Conservation (phyloP, 64 coral and sea anemone species). For the Actinia equina region DNA sequence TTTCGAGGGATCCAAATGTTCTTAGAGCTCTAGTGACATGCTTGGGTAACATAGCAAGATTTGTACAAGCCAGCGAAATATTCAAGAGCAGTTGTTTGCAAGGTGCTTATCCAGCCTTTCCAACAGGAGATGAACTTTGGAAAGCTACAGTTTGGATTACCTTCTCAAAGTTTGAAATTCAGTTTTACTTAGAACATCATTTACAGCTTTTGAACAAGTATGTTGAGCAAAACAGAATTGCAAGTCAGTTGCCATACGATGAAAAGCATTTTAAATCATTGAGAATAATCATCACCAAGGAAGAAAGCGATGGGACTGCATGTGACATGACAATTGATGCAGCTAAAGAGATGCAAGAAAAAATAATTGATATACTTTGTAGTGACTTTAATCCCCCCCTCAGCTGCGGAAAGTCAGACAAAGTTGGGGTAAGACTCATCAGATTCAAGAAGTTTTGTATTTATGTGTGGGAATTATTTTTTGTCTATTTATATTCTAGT, state of each 20-base stretch:
- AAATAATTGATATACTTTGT: conserved; percentile 12
- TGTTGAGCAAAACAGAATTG: conserved; percentile 19
- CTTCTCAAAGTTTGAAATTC: conserved; percentile 35
- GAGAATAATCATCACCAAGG: conserved; percentile 21
- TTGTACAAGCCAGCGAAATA: conserved; percentile 25
- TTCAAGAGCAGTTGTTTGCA: conserved; percentile 27
- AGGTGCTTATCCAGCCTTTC: conserved; percentile 30
- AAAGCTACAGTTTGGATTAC: conserved; percentile 32
- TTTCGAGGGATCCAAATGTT: conserved; percentile 36
- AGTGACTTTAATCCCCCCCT: conserved; percentile 67
- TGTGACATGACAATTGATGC: neutral
- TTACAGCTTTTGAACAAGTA: conserved; percentile 10
- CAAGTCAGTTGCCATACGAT: conserved; percentile 19
- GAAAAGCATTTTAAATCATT: conserved; percentile 23
- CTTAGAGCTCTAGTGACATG: conserved; percentile 39
- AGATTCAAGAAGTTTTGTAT: neutral
- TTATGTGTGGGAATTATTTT: neutral
- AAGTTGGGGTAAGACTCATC: conserved; percentile 31
- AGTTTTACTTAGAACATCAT: conserved; percentile 54
- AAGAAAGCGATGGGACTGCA: neutral
- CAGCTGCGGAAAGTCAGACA: neutral
- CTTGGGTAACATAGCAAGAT: conserved; percentile 3
- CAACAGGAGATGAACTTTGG: conserved; percentile 12
- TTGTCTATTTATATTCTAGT: neutral
- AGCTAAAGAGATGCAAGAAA: conserved; percentile 39